A percentile compares a stretch with the other conserved stretches of the same genome.
phyloP scores from a whole-genome alignment of 2,113 vertebrate species.

The Lophius piscatorius region DNA sequence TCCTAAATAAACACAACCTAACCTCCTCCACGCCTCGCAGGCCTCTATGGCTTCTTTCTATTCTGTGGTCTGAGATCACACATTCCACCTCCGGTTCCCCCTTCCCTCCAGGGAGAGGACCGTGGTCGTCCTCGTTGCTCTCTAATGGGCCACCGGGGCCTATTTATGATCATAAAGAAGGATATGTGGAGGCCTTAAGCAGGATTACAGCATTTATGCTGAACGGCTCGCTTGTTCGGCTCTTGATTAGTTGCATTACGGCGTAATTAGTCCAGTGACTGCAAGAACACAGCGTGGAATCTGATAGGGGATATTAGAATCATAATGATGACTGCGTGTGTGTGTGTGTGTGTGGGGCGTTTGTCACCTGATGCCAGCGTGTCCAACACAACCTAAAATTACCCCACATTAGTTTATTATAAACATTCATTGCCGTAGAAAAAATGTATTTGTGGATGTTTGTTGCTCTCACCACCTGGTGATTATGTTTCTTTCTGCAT shows the following conservation, averaged over 20 bases:
- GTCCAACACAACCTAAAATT: slow-evolving; percentile 3
- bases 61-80: neutral
- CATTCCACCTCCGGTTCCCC: neutral
- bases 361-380: slow-evolving; percentile 17
- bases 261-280: slow-evolving; percentile 53
- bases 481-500: too few relatives aligned
- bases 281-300: slow-evolving; percentile 23
- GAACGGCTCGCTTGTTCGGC: slow-evolving; percentile 55
- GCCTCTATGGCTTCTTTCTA: slow-evolving; percentile 12
- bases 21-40: too few relatives aligned
- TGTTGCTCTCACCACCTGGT: too few relatives aligned
- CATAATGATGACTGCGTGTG: slow-evolving; percentile 13
- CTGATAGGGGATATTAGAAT: slow-evolving; percentile 36
- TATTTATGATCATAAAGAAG: slow-evolving; percentile 70
- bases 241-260: slow-evolving; percentile 68
- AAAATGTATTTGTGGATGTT: too few relatives aligned
- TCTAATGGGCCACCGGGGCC: slow-evolving; percentile 63
- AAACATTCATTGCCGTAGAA: too few relatives aligned
- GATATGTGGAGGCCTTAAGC: slow-evolving; percentile 53
- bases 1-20: too few relatives aligned
- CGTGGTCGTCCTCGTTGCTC: slow-evolving; percentile 50
- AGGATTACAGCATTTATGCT: slow-evolving; percentile 60
- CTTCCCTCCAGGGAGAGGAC: slow-evolving; percentile 39
- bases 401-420: too few relatives aligned
- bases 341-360: neutral